Evolutionary conservation across 2,888 invertebrate genomes (phyloP).

Genomic region (Amblyjoppa fuscipennis): DNA sequence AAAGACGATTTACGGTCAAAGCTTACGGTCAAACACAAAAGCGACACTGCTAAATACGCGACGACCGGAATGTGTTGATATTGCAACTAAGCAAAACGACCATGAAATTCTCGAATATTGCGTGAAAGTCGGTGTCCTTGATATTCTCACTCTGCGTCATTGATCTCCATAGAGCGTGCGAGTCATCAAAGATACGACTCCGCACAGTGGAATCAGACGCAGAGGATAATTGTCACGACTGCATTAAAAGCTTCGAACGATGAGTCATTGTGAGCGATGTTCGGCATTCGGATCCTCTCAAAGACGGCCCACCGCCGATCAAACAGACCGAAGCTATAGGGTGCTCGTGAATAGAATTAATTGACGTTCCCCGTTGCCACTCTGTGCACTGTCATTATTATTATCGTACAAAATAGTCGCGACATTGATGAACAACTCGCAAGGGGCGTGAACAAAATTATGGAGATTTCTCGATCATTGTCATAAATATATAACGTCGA

Average conservation of each 20-base stretch:
- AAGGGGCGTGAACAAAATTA: too few species aligned
- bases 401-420: constrained; percentile 16
- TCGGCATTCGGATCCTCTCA: constrained; percentile 41
- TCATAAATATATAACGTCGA: not conserved
- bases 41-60: not conserved
- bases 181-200: constrained; percentile 27
- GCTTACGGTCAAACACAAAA: constrained; percentile 22
- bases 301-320: constrained; percentile 31
- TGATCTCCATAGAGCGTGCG: constrained; percentile 33
- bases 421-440: constrained; percentile 32
- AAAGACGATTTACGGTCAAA: not conserved
- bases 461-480: too few species aligned
- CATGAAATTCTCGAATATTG: constrained; percentile 60
- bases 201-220: constrained; percentile 51
- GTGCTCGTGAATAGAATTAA: constrained; percentile 67
- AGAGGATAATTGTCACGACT: constrained; percentile 64
- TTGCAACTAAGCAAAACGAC: constrained; percentile 45
- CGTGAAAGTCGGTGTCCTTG: constrained; percentile 63
- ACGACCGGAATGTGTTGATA: constrained; percentile 39
- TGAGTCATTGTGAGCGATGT: constrained; percentile 66
- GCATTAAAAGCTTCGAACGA: constrained; percentile 70
- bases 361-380: constrained; percentile 40
- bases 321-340: constrained; percentile 51
- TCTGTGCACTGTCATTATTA: not conserved
- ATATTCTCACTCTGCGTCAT: constrained; percentile 55